Conservation (phyloP, 2,888 invertebrate genomes). For the Calameuta filiformis region DNA sequence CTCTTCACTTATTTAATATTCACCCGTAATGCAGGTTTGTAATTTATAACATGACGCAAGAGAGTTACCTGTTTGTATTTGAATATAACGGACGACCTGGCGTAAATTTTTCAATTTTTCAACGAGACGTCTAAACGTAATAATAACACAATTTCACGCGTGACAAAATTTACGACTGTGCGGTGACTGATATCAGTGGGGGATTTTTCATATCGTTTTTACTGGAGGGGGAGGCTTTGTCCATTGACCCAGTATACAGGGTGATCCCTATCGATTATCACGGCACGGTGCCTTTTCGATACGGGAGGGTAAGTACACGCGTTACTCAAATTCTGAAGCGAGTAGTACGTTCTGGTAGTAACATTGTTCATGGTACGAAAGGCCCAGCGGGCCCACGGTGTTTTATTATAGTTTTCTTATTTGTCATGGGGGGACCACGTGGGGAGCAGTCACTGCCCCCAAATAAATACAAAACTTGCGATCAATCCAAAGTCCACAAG, state of each 20-base stretch:
- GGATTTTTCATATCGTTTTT: neutral
- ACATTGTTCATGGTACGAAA: neutral
- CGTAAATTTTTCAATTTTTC: neutral
- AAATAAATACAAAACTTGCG: slow-evolving; percentile 23
- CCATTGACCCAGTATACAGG: neutral
- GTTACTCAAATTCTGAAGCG: neutral
- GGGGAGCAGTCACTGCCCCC: slow-evolving; percentile 9
- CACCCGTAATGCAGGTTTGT: neutral
- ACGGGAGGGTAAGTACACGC: neutral
- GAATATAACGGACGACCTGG: neutral
- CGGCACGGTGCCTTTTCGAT: neutral
- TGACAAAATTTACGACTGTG: neutral
- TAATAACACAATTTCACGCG: neutral
- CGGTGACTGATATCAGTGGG: neutral
- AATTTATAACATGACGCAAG: neutral
- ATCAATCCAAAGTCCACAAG: slow-evolving; percentile 7
- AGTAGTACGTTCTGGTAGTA: neutral
- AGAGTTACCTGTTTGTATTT: neutral
- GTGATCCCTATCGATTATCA: neutral
- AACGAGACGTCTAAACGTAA: neutral
- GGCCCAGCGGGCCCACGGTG: neutral
- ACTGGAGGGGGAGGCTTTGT: neutral
- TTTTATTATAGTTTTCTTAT: neutral
- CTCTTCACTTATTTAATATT: neutral
- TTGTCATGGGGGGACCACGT: neutral